phyloP scores from a whole-genome alignment of 2,888 invertebrate species.

The Bombyx huttoni region DNA sequence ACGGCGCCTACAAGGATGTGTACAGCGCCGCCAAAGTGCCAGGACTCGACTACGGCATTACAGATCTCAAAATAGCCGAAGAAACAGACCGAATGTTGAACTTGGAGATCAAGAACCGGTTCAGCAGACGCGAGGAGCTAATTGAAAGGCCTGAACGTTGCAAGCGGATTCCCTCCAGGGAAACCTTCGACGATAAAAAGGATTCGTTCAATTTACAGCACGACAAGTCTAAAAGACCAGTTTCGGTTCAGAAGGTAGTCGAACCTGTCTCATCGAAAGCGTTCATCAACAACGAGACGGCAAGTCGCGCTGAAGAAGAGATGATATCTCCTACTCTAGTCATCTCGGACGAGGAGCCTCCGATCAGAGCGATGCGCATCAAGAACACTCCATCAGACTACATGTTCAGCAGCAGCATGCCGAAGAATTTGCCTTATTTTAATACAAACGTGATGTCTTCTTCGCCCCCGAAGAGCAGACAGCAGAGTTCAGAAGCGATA shows the following conservation, averaged over 20 bases:
- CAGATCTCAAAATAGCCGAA: conserved; percentile 66
- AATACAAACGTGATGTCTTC: conserved; percentile 46
- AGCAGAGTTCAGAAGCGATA: conserved; percentile 56
- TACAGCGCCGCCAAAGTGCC: conserved; percentile 60
- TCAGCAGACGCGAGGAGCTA: conserved; percentile 52
- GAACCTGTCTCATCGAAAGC: conserved; percentile 55
- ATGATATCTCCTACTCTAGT: conserved; percentile 31
- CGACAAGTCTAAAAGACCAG: conserved; percentile 49
- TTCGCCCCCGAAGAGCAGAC: conserved; percentile 57
- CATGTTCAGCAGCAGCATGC: conserved; percentile 57
- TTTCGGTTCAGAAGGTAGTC: conserved; percentile 44
- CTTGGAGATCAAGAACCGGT: conserved; percentile 49
- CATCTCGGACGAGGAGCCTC: conserved; percentile 47
- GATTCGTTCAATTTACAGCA: conserved; percentile 46
- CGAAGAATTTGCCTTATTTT: conserved; percentile 56
- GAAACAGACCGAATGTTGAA: conserved; percentile 64
- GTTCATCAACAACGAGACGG: conserved; percentile 51
- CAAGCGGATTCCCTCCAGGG: conserved; percentile 49
- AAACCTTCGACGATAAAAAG: conserved; percentile 41
- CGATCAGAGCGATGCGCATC: conserved; percentile 43
- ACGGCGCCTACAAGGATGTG: conserved; percentile 60
- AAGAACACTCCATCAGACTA: conserved; percentile 45
- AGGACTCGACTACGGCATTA: conserved; percentile 58
- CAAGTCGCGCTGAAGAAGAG: conserved; percentile 37
- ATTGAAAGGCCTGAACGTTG: conserved; percentile 40